Base-by-base conservation (phyloP, 1,140 invertebrate genomes). In the Lepidurus packardi region DNA sequence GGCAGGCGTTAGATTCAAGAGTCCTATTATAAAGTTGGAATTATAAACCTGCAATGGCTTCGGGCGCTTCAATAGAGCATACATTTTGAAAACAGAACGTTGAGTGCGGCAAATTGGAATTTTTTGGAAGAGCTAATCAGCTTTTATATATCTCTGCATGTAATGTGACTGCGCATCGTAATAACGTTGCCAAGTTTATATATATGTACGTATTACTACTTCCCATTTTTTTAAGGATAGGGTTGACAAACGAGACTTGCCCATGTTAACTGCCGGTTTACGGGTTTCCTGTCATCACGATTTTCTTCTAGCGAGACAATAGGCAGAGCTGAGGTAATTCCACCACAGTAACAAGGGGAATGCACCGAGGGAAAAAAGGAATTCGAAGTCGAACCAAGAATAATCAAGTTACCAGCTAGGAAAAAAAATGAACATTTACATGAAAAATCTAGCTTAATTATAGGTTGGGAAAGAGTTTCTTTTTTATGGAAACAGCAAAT, bases 261-360 rank as follows among this genome's bases (percentile, higher is more conserved):
- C 53, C 21, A 21, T n/a, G 16, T 65, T 21, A 13, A 13, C 13
- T 21, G 21, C 16, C 53, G 53, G 53, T 65, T 65, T 13, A 65
- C 6, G 53, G 53, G 13, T 65, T 65, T 65, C 53, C 53, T 65
- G 53, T 65, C 53, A 21, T 65, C 53, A 65, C 53, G 21, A 65
- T n/a, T 65, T 65, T 65, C 53, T 65, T 65, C 16, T n/a, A 65
- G 7, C 53, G 21, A 65, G 53, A 65, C 53, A 65, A 65, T 65
- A 34, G 34, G 34, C 34, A 34, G 34, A 34, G 34, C 4, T 34
- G 3, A 34, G 1, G 34, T 34, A 4, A 34, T 34, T 34, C 34
- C 34, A 34, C 34, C 53, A 21, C 47, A 65, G 47, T 65, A 65
- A n/a, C 47, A 65, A 65, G n/a, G 53, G 6, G 8, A 21, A 16